Base-by-base conservation (phyloP, 2,888 invertebrate species). In the Macaria notata region DNA sequence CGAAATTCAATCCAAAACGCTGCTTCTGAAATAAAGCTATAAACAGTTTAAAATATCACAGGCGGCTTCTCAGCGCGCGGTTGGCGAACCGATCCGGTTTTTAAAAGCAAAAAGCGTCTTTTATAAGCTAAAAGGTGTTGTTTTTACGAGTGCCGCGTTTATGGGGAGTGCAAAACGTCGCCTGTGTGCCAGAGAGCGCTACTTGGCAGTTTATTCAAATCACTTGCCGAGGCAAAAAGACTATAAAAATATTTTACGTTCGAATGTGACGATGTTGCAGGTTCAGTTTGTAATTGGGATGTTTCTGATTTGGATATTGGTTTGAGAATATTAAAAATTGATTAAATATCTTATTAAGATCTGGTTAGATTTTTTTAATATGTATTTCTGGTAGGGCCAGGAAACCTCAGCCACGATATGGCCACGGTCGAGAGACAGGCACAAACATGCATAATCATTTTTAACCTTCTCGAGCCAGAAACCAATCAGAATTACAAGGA, bases 161-260 rank as follows among this genome's bases (percentile, higher is more conserved):
- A 88, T 81, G 85, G 82, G 66, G 69, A 68, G 70, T 68, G 74
- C 71, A 72, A 70, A 75, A 73, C 75, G 68, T 70, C 72, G 68
- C 44, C 29, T 45, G 59, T 69, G 67, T 72, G 68, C 69, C 72
- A 69, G 75, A 71, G 69, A 70, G 67, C 58, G 87, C 87, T 87
- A 86, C 88, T 86, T 86, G 81, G 71, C 78, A 81, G 78, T 84
- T 84, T 81, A 86, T 84, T 85, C 82, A 83, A 85, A 86, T 83
- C 76, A 72, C 65, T 53, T 63, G 78, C 73, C 77, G 79, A 76
- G 70, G 69, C 71, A 67, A 76, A 78, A 75, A 71, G 75, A 71
- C 72, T 54, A 64, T 55, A 70, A 70, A 68, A 69, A 73, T 71
- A 72, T 70, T 70, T 75, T 72, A 74, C 73, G 73, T 73, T 55